Percentiles rank a stretch among this genome's conserved stretches.
phyloP scores from a whole-genome alignment of 2,888 invertebrate species.

The Catocala sponsa region DNA sequence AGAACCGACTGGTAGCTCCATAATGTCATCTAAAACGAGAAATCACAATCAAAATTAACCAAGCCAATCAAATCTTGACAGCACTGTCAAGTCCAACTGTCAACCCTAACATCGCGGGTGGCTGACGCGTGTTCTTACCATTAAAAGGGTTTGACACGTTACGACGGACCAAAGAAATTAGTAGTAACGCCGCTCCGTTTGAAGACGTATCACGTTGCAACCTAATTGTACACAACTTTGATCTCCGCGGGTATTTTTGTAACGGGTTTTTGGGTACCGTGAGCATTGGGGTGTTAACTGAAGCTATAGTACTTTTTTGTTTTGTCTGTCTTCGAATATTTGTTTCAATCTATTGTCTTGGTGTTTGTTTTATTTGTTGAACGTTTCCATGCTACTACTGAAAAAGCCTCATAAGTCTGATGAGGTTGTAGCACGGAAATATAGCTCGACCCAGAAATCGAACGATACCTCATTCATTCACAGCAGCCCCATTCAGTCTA shows the following conservation, averaged over 20 bases:
- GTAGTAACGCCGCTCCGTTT: constrained; percentile 52
- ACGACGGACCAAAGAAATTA: constrained; percentile 78
- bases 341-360: neutral
- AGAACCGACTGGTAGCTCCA: neutral
- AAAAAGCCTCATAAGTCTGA: too few relatives aligned
- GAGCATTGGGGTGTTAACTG: constrained; percentile 21
- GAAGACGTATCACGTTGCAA: constrained; percentile 53
- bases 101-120: constrained; percentile 68
- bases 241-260: constrained; percentile 68
- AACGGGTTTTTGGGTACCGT: constrained; percentile 38
- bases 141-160: constrained; percentile 79
- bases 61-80: constrained; percentile 18
- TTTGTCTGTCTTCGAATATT: neutral
- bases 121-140: constrained; percentile 61
- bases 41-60: constrained; percentile 9
- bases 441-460: too few relatives aligned
- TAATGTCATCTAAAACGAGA: neutral
- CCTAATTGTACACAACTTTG: constrained; percentile 81
- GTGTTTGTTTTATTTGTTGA: too few relatives aligned
- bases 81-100: constrained; percentile 34
- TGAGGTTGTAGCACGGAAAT: too few relatives aligned
- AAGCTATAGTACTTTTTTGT: too few relatives aligned
- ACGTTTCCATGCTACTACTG: too few relatives aligned
- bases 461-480: too few relatives aligned
- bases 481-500: too few relatives aligned